Percentiles rank a stretch among this genome's conserved stretches.
These are phyloP conservation scores for Ctenicera cuprea DNA, from an alignment of 2,888 invertebrate species.

Conservation along the genomic window DNA sequence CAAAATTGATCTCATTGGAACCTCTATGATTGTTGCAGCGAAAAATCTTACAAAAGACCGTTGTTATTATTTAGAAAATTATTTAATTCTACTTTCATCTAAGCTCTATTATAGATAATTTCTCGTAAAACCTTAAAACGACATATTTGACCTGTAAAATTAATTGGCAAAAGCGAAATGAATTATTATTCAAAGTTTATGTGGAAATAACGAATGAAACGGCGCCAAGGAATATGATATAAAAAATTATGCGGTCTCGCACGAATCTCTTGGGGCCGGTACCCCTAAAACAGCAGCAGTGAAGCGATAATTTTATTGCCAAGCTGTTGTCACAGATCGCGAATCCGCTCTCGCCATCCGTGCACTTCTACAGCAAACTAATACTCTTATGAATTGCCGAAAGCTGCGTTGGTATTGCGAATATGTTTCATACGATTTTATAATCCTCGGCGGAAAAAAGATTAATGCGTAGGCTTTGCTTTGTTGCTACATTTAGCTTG, in stretches of 20 bases:
- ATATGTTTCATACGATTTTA: constrained; percentile 20
- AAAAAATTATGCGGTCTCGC: constrained; percentile 42
- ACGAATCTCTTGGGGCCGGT: constrained; percentile 38
- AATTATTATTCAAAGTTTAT: constrained; percentile 33
- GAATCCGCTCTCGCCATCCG: constrained; percentile 28
- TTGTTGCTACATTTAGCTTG: background rate
- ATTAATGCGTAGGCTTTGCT: background rate
- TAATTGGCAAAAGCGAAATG: constrained; percentile 27
- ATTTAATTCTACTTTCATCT: too few species aligned
- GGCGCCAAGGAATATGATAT: constrained; percentile 34
- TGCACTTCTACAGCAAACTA: constrained; percentile 29
- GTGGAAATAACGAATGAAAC: constrained; percentile 27
- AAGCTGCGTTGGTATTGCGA: constrained; percentile 11
- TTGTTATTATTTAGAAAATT: too few species aligned
- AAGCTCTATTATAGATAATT: too few species aligned
- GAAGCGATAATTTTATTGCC: constrained; percentile 48
- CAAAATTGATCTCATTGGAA: too few species aligned
- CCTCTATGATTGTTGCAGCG: too few species aligned
- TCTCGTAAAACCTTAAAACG: too few species aligned
- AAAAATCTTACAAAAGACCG: too few species aligned
- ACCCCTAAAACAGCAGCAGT: constrained; percentile 35
- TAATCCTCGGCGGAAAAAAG: constrained; percentile 16
- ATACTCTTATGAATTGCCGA: constrained; percentile 25
- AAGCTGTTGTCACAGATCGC: constrained; percentile 48
- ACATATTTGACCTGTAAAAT: background rate